A percentile compares a stretch with the other conserved stretches of the same genome.
phyloP scores from a whole-genome alignment of 2,888 invertebrate genomes.

The Diarsia mendica region DNA sequence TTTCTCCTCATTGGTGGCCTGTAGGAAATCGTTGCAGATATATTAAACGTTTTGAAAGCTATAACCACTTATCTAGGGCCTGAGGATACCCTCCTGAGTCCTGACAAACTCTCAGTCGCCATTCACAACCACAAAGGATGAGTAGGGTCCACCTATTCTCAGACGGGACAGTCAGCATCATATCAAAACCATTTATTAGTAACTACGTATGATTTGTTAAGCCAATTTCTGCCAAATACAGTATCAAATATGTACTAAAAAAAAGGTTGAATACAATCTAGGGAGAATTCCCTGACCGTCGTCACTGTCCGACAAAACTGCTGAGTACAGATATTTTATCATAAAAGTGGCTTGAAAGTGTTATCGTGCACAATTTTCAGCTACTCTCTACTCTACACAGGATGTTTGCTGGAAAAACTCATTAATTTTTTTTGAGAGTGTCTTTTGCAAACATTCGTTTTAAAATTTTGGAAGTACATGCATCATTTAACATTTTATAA shows the following conservation, averaged over 20 bases:
- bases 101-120: background rate
- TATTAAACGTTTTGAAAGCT: background rate
- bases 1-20: background rate
- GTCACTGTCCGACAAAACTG: constrained; percentile 57
- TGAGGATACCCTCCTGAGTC: background rate
- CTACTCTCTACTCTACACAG: background rate
- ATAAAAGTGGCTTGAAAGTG: constrained; percentile 49
- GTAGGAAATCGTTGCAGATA: background rate
- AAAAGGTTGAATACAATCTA: constrained; percentile 45
- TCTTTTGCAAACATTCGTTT: background rate
- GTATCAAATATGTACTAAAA: constrained; percentile 27
- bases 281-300: constrained; percentile 59
- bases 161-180: constrained; percentile 1
- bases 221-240: constrained; percentile 35
- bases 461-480: background rate
- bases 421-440: background rate
- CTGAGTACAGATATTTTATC: constrained; percentile 56
- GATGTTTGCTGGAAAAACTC: background rate
- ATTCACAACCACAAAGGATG: constrained; percentile 11
- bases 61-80: background rate
- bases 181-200: constrained; percentile 9
- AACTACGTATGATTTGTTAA: constrained; percentile 34
- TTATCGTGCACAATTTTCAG: constrained; percentile 40
- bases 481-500: no score
- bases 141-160: constrained; percentile 35